Base-by-base conservation (phyloP, 1,140 invertebrate species). In the Ptiloglossa arizonensis region DNA sequence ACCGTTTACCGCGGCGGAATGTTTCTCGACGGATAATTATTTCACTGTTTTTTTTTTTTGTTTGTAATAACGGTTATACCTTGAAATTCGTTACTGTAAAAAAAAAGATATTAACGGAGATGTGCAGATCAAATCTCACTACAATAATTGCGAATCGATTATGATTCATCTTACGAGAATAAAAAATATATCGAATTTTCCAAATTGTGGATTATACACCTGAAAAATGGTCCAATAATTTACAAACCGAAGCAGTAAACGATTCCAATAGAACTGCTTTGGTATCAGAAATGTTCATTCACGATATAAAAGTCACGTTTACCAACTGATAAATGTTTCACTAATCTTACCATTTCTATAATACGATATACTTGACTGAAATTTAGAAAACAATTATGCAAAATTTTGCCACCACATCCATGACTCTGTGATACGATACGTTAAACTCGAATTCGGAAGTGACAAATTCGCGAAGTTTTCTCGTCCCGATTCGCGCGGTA, bases 181-280 rank as follows among this genome's bases (percentile, higher is more conserved):
- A 32, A 1, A 35, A n/a, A 6, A 59, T 15, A 1, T 52, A 59
- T 32, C 15, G 4, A 44, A 17, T 29, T 56, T 60, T 35, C 32
- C 15, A 38, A 29, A n/a, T 60, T 29, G n/a, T n/a, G n/a, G n/a
- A n/a, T 15, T 13, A 15, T 27, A 5, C 5, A 54, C 5, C 24
- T 27, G 3, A 13, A 35, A 22, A 60, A 38, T 22, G 1, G 17
- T 59, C 0, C 1, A 38, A 22, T 41, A 1, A 8, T 24, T n/a
- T 24, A 22, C n/a, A 41, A 41, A 60, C 24, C 27, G 19, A 22
- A 72, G 35, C 70, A 73, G 32, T 64, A 52, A 63, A 73, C 9
- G 4, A 29, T n/a, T 19, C 11, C 3, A 35, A 60, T 32, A 48
- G 41, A 60, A 71, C n/a, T 35, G 29, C 9, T 62, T 46, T 71